Evolutionary conservation across 2,888 invertebrate genomes (phyloP).

Genomic region (Drosophila paramelanica): DNA sequence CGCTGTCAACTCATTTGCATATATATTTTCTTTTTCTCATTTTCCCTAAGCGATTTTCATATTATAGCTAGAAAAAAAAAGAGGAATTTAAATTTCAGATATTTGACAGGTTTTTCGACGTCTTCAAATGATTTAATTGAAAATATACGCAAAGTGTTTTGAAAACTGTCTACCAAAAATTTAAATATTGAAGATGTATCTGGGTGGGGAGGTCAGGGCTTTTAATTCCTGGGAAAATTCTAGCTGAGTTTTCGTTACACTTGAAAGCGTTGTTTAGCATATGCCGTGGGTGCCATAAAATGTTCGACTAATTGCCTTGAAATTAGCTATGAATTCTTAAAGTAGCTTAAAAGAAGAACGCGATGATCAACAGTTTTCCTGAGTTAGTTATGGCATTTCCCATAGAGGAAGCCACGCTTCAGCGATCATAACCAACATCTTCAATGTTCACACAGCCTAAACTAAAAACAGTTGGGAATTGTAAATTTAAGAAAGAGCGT

Average conservation of each 20-base stretch:
- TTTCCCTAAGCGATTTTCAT: conserved; percentile 49
- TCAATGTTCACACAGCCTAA: conserved; percentile 16
- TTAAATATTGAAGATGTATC: conserved; percentile 43
- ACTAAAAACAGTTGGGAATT: conserved; percentile 5
- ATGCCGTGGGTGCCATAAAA: conserved; percentile 39
- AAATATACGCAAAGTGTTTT: conserved; percentile 67
- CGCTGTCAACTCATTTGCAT: conserved; percentile 70
- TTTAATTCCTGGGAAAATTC: conserved; percentile 53
- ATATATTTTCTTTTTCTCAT: conserved; percentile 42
- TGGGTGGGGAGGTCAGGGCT: conserved; percentile 1
- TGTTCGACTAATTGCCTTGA: conserved; percentile 42
- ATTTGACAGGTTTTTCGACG: conserved; percentile 69
- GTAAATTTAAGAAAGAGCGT: background rate
- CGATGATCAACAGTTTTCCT: conserved; percentile 4
- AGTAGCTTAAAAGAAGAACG: conserved; percentile 3
- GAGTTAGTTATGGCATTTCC: background rate
- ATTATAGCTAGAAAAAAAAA: conserved; percentile 31
- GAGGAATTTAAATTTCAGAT: conserved; percentile 55
- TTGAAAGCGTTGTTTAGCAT: conserved; percentile 45
- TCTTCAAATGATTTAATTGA: conserved; percentile 70
- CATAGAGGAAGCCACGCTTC: conserved; percentile 19
- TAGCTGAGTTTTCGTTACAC: conserved; percentile 47
- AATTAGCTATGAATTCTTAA: conserved; percentile 26
- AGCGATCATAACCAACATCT: conserved; percentile 6
- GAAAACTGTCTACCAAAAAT: conserved; percentile 48